Conservation (phyloP, 2,797 vertebrate species). For the Scyliorhinus canicula region DNA sequence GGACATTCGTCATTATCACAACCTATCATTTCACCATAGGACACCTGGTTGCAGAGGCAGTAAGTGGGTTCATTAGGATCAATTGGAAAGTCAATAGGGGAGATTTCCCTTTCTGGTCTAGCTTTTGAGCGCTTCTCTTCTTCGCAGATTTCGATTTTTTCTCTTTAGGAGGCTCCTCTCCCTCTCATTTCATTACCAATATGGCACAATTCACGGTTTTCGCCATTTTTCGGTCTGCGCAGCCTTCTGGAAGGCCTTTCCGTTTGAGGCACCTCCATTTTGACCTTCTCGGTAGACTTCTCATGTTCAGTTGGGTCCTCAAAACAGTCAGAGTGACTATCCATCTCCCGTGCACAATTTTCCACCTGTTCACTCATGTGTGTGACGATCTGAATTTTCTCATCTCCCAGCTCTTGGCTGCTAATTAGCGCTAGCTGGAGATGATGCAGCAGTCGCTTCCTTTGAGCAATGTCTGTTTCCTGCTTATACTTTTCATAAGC, state of each 20-base stretch:
- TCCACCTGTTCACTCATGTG: slow-evolving; percentile 94
- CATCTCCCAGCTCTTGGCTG: slow-evolving; percentile 92
- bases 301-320: slow-evolving; percentile 75
- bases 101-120: slow-evolving; percentile 85
- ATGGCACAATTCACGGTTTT: slow-evolving; percentile 85
- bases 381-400: slow-evolving; percentile 94
- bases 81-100: slow-evolving; percentile 85
- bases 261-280: slow-evolving; percentile 56
- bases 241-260: slow-evolving; percentile 81
- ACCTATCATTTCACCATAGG: slow-evolving; percentile 95
- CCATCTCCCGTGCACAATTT: slow-evolving; percentile 89
- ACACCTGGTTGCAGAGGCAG: slow-evolving; percentile 95
- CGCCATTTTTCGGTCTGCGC: slow-evolving; percentile 83
- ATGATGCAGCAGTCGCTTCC: slow-evolving; percentile 84
- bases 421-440: slow-evolving; percentile 86
- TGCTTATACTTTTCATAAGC: slow-evolving; percentile 87
- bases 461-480: slow-evolving; percentile 77
- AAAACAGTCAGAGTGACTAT: slow-evolving; percentile 79
- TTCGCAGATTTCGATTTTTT: slow-evolving; percentile 91
- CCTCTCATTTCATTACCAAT: slow-evolving; percentile 81
- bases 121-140: slow-evolving; percentile 94
- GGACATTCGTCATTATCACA: slow-evolving; percentile 95
- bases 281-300: slow-evolving; percentile 62
- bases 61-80: slow-evolving; percentile 98
- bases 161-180: slow-evolving; percentile 81